Evolutionary conservation across 2,113 vertebrate species (phyloP), one percentile per base, ranked within the genome.

Genomic region (Pachyramphus minor): DNA sequence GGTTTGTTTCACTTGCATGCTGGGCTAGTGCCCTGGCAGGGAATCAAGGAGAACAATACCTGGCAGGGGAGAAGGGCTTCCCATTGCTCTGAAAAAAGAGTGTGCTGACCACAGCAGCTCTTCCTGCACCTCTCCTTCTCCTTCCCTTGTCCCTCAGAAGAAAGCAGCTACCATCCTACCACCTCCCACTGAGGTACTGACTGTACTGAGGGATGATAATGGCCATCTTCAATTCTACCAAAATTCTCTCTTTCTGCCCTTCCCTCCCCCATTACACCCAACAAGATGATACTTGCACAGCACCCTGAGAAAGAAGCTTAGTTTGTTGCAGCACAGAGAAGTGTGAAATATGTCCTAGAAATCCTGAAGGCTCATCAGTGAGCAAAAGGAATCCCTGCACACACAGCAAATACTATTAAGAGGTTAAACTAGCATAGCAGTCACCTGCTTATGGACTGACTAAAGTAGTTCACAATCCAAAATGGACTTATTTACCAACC

Each of bases 41-140:
- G 39, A 92, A 86, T 45, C 55, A 86, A 90, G 87, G 23, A 96
- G 90, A 93, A 93, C 90, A 96, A 86, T 90, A 92, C 72, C 92
- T 94, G 90, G 63, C 63, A 83, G 33, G 33, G 71, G 21, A 89
- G 47, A 89, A 94, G 63, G 72, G 68, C 64, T 24, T 92, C 92
- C 89, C 90, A 83, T 18, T 35, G 49, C 76, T 45, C 67, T 16
- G 60, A 23, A 73, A 68, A 74, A 55, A 56, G 24, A 21, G 24
- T 0, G 0, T 30, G 42, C 76, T 87, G 83, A 80, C 80, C 83
- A 60, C 39, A 76, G 56, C 88, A 93, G 79, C 56, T 89, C 86
- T 81, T 89, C 90, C 84, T 77, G n/a, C 42, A 83, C 35, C 66
- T 83, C 67, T 96, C 22, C 45, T 39, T 8, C 84, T 84, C 55